Conservation (phyloP, 1,140 invertebrate genomes). For the Philotrypesis tridentata region DNA sequence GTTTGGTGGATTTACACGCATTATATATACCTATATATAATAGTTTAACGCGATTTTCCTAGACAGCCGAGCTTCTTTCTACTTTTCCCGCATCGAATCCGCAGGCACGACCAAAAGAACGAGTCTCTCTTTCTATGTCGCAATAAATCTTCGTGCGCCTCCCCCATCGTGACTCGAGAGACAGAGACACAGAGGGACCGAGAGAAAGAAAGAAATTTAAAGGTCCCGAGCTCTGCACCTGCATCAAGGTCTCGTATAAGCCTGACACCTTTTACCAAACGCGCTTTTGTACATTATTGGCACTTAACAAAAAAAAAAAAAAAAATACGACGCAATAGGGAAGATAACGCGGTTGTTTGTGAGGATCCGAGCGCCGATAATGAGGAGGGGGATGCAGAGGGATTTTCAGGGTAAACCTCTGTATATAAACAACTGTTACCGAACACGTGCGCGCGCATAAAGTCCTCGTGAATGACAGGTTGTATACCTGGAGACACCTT, state of each 20-base stretch:
- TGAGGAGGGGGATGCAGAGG: slow-evolving; percentile 16
- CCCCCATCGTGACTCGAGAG: too few species aligned
- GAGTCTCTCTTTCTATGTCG: too few species aligned
- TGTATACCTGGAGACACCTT: background rate
- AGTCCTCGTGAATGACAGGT: background rate
- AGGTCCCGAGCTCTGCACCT: background rate
- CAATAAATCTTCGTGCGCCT: background rate
- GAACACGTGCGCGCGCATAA: slow-evolving; percentile 37
- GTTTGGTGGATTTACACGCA: too few species aligned
- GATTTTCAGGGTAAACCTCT: slow-evolving; percentile 13
- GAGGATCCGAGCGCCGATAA: background rate
- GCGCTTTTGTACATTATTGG: background rate
- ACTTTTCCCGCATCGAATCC: too few species aligned
- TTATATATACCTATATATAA: too few species aligned
- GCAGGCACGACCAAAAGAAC: too few species aligned
- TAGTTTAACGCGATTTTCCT: too few species aligned
- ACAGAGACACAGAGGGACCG: too few species aligned
- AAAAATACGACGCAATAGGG: background rate
- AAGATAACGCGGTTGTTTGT: background rate
- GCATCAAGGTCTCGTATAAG: background rate
- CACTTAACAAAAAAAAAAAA: background rate
- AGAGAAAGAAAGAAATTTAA: slow-evolving; percentile 4
- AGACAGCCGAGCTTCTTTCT: too few species aligned
- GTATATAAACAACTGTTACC: slow-evolving; percentile 5
- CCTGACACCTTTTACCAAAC: background rate